phyloP scores from a whole-genome alignment of 1,140 invertebrate species.

The Zaprionus kolodkinae region DNA sequence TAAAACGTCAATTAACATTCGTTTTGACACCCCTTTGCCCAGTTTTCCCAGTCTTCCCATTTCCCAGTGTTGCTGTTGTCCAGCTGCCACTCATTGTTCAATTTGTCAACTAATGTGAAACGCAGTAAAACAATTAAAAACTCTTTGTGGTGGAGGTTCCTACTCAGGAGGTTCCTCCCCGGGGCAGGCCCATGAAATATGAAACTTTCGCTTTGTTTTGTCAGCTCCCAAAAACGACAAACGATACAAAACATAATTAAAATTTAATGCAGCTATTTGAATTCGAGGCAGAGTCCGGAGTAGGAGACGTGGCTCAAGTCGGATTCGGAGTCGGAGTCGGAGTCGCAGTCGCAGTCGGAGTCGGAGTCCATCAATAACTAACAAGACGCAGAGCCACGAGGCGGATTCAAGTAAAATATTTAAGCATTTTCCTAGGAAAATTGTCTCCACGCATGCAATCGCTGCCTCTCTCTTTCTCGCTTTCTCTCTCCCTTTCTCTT shows the following conservation, averaged over 20 bases:
- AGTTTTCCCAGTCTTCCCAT: background rate
- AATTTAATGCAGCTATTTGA: conserved; percentile 54
- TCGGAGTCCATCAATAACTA: conserved; percentile 33
- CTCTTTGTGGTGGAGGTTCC: conserved; percentile 20
- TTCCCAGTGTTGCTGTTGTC: no score
- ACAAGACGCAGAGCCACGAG: conserved; percentile 18
- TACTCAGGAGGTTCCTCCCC: no score
- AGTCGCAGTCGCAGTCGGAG: background rate
- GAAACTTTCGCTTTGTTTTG: conserved; percentile 56
- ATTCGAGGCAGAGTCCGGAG: conserved; percentile 16
- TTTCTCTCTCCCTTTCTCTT: background rate
- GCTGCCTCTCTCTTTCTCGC: background rate
- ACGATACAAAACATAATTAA: conserved; percentile 47
- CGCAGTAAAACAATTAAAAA: conserved; percentile 59
- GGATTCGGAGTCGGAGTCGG: background rate
- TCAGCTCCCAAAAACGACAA: conserved; percentile 29
- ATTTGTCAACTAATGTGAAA: conserved; percentile 67
- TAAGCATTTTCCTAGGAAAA: conserved; percentile 49
- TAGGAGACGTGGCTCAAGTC: background rate
- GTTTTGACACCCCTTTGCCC: conserved; percentile 58
- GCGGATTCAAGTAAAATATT: conserved; percentile 42
- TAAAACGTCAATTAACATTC: conserved; percentile 63
- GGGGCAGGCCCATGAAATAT: conserved; percentile 39
- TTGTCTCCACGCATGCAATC: conserved; percentile 39
- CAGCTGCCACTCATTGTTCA: conserved; percentile 47